Percentiles rank a stretch among this genome's conserved stretches.
Conservation (phyloP, 2,797 vertebrate species). For the Chloroceryle inda region DNA sequence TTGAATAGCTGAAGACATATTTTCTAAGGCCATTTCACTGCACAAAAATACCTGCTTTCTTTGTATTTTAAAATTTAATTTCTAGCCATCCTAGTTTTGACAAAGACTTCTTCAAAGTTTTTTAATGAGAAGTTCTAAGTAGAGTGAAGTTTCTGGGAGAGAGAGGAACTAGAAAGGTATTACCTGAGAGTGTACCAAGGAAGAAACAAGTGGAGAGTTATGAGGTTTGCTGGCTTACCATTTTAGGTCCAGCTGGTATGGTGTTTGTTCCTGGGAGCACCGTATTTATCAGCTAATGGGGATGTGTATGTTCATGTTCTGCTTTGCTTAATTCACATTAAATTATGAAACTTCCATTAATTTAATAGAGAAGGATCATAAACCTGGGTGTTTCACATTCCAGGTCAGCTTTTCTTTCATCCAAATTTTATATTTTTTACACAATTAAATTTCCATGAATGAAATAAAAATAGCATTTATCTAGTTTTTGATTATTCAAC, state of each 20-base stretch:
- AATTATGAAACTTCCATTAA: background rate
- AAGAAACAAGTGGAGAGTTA: background rate
- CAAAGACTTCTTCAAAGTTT: background rate
- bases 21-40: background rate
- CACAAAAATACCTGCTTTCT: background rate
- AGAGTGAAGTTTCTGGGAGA: background rate
- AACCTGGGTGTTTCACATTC: background rate
- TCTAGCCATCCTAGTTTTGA: background rate
- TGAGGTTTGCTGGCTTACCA: background rate
- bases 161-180: background rate
- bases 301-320: background rate
- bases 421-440: background rate
- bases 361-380: background rate
- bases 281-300: background rate
- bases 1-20: background rate
- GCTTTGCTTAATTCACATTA: background rate
- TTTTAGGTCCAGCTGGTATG: background rate
- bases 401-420: background rate
- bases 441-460: background rate
- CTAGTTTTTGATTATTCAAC: background rate
- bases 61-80: background rate
- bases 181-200: background rate
- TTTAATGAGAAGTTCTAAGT: background rate
- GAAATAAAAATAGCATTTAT: background rate
- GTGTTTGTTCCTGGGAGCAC: background rate